These are phyloP conservation scores for Plectropomus leopardus DNA, from an alignment of 2,113 vertebrate species.

Conservation along the genomic window DNA sequence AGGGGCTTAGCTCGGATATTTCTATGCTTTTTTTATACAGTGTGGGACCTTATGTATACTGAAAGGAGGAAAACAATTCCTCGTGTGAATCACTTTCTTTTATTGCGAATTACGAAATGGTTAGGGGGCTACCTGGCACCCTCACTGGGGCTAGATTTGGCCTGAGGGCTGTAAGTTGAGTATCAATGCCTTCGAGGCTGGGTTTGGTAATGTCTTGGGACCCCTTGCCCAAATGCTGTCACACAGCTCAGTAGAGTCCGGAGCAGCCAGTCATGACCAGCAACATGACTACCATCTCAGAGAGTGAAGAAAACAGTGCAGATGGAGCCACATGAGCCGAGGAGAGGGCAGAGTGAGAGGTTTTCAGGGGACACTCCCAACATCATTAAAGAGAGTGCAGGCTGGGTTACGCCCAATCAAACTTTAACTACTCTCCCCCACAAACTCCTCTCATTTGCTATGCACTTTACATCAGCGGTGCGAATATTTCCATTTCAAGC, in stretches of 20 bases:
- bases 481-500: constrained; percentile 70
- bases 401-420: constrained; percentile 61
- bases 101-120: too few species aligned
- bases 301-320: constrained; percentile 2
- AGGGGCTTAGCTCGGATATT: too few species aligned
- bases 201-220: constrained; percentile 50
- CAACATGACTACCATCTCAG: constrained; percentile 57
- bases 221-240: constrained; percentile 62
- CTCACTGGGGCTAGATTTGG: too few species aligned
- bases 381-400: constrained; percentile 65
- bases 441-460: constrained; percentile 49
- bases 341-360: constrained; percentile 12
- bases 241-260: constrained; percentile 65
- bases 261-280: constrained; percentile 73
- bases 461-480: constrained; percentile 55
- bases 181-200: too few species aligned
- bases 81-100: too few species aligned
- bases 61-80: too few species aligned
- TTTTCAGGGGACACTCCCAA: constrained; percentile 44
- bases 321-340: constrained; percentile 2
- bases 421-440: constrained; percentile 61
- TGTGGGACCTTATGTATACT: too few species aligned
- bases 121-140: too few species aligned
- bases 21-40: too few species aligned
- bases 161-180: too few species aligned